These are phyloP conservation scores for Boulengeromyrus knoepffleri DNA, from an alignment of 2,113 vertebrate species.

Conservation along the genomic window DNA sequence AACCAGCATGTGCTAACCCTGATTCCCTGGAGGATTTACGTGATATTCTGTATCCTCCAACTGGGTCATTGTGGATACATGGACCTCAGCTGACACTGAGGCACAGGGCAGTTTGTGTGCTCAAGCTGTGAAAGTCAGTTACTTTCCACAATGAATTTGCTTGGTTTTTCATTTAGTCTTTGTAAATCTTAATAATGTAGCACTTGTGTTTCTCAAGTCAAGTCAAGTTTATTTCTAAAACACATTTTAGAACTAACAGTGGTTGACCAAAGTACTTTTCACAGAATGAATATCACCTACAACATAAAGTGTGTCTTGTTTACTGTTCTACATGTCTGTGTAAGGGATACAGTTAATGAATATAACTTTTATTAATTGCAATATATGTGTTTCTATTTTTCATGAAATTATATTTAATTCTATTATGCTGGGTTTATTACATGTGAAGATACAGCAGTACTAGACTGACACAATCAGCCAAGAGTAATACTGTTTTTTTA, in stretches of 20 bases:
- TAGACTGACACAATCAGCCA: not conserved
- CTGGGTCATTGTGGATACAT: constrained; percentile 38
- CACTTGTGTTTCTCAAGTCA: not conserved
- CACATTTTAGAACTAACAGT: too few relatives aligned
- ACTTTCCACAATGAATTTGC: not conserved
- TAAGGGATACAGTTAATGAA: not conserved
- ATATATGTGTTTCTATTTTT: not conserved
- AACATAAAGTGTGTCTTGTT: not conserved
- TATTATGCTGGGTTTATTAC: not conserved
- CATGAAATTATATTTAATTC: not conserved
- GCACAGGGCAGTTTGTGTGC: not conserved
- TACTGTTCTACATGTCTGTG: not conserved
- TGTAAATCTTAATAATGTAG: not conserved
- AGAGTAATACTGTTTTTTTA: not conserved
- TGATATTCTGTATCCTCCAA: constrained; percentile 19
- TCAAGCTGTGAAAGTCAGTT: not conserved
- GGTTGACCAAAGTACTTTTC: too few relatives aligned
- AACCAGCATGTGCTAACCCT: constrained; percentile 49
- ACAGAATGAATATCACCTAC: too few relatives aligned
- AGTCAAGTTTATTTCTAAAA: too few relatives aligned
- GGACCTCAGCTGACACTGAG: not conserved
- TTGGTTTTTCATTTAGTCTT: not conserved
- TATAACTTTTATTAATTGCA: not conserved
- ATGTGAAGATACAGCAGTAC: not conserved
- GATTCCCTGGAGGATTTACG: constrained; percentile 30